A percentile compares a stretch with the other conserved stretches of the same genome.
These are phyloP conservation scores for Cyprinodon variegatus DNA, from an alignment of 2,113 vertebrate genomes.

Conservation along the genomic window DNA sequence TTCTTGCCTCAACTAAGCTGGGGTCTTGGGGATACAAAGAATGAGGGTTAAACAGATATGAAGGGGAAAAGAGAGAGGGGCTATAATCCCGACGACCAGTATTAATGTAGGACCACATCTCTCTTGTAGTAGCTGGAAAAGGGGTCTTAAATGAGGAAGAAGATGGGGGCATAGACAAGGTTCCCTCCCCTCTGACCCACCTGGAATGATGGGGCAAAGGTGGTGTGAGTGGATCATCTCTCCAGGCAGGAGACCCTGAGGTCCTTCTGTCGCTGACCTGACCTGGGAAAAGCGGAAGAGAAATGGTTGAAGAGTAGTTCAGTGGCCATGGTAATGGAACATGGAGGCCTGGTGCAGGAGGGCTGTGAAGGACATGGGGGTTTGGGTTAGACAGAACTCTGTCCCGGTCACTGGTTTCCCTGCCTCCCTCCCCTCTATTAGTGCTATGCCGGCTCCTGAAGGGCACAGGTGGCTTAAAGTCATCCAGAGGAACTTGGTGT, in stretches of 20 bases:
- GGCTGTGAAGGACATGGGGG: conserved; percentile 64
- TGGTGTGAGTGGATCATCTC: conserved; percentile 72
- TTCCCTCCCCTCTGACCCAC: conserved; percentile 72
- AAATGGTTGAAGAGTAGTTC: conserved; percentile 68
- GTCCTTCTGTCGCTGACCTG: conserved; percentile 71
- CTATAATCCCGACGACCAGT: conserved; percentile 71
- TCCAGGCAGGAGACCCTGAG: conserved; percentile 75
- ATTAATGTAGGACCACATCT: conserved; percentile 76
- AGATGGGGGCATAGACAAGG: conserved; percentile 65
- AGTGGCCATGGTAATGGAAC: conserved; percentile 76
- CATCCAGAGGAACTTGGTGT: conserved; percentile 68
- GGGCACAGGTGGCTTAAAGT: conserved; percentile 81
- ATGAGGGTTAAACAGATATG: conserved; percentile 69
- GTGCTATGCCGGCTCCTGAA: conserved; percentile 64
- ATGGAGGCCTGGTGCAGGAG: conserved; percentile 61
- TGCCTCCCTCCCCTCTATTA: conserved; percentile 68
- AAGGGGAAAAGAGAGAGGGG: conserved; percentile 66
- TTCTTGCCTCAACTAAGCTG: conserved; percentile 62
- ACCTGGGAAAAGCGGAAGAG: conserved; percentile 66
- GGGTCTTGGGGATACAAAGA: conserved; percentile 69
- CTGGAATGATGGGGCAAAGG: conserved; percentile 69
- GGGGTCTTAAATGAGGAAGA: conserved; percentile 73
- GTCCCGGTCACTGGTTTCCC: conserved; percentile 62
- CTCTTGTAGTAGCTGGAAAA: conserved; percentile 72
- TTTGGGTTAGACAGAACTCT: conserved; percentile 58